Evolutionary conservation across 2,113 vertebrate genomes (phyloP).

Genomic region (Solea senegalensis): DNA sequence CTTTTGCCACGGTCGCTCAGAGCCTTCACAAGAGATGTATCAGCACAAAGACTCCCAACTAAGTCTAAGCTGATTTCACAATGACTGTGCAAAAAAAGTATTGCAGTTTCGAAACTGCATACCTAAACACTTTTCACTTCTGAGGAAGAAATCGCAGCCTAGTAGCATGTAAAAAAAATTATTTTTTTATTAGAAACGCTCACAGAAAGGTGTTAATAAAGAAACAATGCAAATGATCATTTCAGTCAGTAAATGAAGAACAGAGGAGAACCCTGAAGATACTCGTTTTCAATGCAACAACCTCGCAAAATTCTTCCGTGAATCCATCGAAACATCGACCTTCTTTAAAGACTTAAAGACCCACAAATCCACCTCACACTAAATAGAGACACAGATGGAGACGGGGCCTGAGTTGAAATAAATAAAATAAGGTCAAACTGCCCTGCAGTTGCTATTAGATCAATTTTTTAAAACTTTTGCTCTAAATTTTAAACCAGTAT

Average conservation of each 20-base stretch:
- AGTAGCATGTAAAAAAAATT: constrained; percentile 42
- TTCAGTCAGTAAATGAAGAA: constrained; percentile 69
- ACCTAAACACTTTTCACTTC: constrained; percentile 17
- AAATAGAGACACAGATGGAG: constrained; percentile 37
- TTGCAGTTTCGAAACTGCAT: neutral
- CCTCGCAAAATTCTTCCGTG: constrained; percentile 14
- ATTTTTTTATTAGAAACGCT: constrained; percentile 59
- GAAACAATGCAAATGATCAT: constrained; percentile 74
- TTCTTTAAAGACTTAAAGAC: constrained; percentile 5
- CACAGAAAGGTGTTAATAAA: constrained; percentile 62
- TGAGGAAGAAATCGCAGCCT: constrained; percentile 20
- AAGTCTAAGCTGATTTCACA: constrained; percentile 31
- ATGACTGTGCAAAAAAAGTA: constrained; percentile 5
- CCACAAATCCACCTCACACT: constrained; percentile 30
- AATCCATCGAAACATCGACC: neutral
- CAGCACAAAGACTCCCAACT: neutral
- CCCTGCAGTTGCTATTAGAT: constrained; percentile 78
- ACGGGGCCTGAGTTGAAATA: constrained; percentile 72
- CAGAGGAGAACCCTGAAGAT: constrained; percentile 46
- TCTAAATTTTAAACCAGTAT: neutral
- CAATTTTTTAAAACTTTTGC: constrained; percentile 8
- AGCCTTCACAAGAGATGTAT: neutral
- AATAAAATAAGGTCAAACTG: constrained; percentile 79
- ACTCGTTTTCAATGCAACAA: constrained; percentile 26
- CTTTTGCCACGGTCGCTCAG: neutral